Evolutionary conservation across 2,113 vertebrate genomes (phyloP).

Genomic region (Phalacrocorax pelagicus): DNA sequence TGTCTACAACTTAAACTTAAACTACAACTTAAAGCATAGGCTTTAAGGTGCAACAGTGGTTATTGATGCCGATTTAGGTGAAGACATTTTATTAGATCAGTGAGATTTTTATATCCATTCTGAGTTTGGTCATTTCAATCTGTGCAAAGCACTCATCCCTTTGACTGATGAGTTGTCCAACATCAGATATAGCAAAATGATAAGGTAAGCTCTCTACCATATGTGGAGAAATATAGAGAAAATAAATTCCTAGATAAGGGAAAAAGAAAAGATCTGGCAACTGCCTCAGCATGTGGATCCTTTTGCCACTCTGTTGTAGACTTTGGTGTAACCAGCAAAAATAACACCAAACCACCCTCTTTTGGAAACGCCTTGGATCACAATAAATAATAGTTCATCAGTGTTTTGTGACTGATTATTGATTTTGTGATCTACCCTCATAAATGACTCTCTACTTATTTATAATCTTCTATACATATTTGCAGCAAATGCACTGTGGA

Average conservation of each 20-base stretch:
- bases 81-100: neutral
- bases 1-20: neutral
- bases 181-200: neutral
- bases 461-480: neutral
- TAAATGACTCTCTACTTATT: neutral
- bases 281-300: neutral
- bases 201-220: neutral
- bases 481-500: neutral
- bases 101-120: neutral
- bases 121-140: neutral
- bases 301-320: neutral
- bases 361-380: neutral
- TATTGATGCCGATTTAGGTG: neutral
- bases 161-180: neutral
- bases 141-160: neutral
- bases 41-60: neutral
- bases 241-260: neutral
- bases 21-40: neutral
- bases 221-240: neutral
- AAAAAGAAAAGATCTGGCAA: neutral
- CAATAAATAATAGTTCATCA: neutral
- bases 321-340: neutral
- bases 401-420: neutral
- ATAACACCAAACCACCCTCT: neutral
- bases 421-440: neutral